Evolutionary conservation across 2,113 vertebrate genomes (phyloP), one percentile per base, ranked within the genome.

Genomic region (Zapornia atra): DNA sequence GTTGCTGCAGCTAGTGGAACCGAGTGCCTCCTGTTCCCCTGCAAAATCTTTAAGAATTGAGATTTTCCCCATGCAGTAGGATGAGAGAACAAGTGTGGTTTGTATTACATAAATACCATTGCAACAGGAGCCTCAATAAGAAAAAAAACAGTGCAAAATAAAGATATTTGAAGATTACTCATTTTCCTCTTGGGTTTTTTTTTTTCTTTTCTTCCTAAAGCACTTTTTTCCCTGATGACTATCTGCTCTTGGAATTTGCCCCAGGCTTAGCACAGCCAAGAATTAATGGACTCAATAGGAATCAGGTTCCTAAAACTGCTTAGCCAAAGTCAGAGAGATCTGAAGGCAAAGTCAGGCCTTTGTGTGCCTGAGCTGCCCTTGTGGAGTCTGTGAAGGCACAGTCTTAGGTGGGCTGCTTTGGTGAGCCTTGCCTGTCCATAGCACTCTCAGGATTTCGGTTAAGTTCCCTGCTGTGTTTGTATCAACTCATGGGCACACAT

Each of bases 381-480:
- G 61, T 0, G 10, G 42, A 20, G 78, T 5, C 61, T 51, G 44
- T 56, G 69, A 51, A 22, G 68, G 12, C 28, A 9, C 5, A 33
- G 42, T 28, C 24, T 10, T 8, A 3, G 9, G 36, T 46, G 86
- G 44, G 76, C 26, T 28, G 33, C 57, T n/a, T 12, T 50, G 10
- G 26, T 8, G 22, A 44, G 77, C 38, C 68, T 26, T 26, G 60
- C 20, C 81, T 17, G 7, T 26, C 66, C 19, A 1, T 0, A 3
- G 11, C 0, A 4, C 4, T 2, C 44, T 6, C 2, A 34, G 42
- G 40, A 9, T 56, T 77, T 69, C 36, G 0, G 1, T 17, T 80
- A 10, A 20, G 50, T 82, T 82, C 29, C 76, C 64, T 82, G 42
- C 14, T 40, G 79, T 76, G 79, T 76, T 65, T 57, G 5, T 44